Base-by-base conservation (phyloP, 2,113 vertebrate species). In the Pelecanoides urinatrix region DNA sequence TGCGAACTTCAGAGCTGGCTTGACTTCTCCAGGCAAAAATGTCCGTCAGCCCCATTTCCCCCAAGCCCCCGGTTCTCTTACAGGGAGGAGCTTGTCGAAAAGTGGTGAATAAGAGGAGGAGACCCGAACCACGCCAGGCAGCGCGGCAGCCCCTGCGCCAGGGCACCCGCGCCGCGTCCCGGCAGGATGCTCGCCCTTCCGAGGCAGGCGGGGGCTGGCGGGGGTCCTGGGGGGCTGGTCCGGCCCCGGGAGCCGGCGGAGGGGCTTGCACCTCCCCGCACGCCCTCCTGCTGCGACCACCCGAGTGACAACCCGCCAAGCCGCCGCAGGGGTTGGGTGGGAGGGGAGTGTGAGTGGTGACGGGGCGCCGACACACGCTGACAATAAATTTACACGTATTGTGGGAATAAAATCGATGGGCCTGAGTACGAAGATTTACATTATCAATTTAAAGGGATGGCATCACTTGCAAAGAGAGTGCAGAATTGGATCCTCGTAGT, bases 51-150 rank as follows among this genome's bases (percentile, higher is more conserved):
- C 25, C 34, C 62, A 20, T 3, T 23, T 17, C 34, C 29, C 45
- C 58, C 29, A 17, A 42, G 12, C 16, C 13, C 32, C 22, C 4
- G 34, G 44, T 5, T 16, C 16, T 6, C 16, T 7, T 9, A 13
- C 29, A 12, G 38, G 30, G 19, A 74, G n/a, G 34, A 52, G 38
- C 9, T 29, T 6, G 5, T 2, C 26, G 32, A 45, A 29, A 65
- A 49, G 1, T 7, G 10, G 18, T 0, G 27, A 21, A 3, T 19
- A 29, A 34, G 19, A n/a, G 27, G 49, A 21, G 22, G 36, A n/a
- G 52, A 16, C 38, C 8, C 32, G 8, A 47, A 40, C 2, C 7
- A 5, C 0, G 6, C 14, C 27, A 8, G 2, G 1, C 14, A 16
- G 36, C 61, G 44, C 0, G 25, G 29, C 47, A 45, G 71, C 13